Conservation (phyloP, 2,797 vertebrate genomes). For the Huso huso region DNA sequence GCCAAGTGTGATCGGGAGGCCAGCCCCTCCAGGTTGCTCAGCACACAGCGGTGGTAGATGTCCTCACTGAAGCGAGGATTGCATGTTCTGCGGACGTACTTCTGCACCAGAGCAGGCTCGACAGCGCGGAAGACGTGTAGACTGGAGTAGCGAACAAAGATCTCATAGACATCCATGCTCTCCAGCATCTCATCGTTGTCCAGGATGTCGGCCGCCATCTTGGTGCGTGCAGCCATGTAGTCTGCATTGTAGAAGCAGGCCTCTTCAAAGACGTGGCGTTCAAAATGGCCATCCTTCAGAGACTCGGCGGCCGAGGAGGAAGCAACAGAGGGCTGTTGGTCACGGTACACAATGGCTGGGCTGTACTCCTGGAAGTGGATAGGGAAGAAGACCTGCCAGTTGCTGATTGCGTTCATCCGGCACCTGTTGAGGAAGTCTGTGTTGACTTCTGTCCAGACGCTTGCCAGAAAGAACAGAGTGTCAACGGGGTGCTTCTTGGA, state of each 20-base stretch:
- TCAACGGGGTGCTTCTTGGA: conserved; percentile 97
- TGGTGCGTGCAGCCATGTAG: conserved; percentile 85
- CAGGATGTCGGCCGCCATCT: conserved; percentile 77
- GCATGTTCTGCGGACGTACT: conserved; percentile 75
- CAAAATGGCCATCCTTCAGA: conserved; percentile 77
- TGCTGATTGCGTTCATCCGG: conserved; percentile 93
- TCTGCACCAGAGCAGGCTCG: conserved; percentile 89
- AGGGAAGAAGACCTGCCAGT: conserved; percentile 95
- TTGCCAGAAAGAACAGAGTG: conserved; percentile 85
- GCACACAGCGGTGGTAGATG: conserved; percentile 87
- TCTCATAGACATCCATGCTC: conserved; percentile 85
- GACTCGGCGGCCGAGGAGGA: conserved; percentile 62
- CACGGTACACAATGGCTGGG: conserved; percentile 65
- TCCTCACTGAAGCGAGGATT: conserved; percentile 88
- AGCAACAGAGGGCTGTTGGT: conserved; percentile 66
- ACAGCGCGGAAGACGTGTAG: conserved; percentile 90
- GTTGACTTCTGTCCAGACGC: conserved; percentile 84
- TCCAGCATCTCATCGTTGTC: conserved; percentile 89
- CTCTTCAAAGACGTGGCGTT: conserved; percentile 83
- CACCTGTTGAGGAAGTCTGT: conserved; percentile 88
- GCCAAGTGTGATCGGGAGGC: conserved; percentile 85
- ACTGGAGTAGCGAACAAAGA: conserved; percentile 87
- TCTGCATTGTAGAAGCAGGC: conserved; percentile 97
- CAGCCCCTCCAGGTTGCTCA: conserved; percentile 87
- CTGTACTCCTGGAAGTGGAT: conserved; percentile 95